Evolutionary conservation across 2,797 vertebrate species (phyloP), one percentile per base, ranked within the genome.

Genomic region (Sebastes hubbsi): DNA sequence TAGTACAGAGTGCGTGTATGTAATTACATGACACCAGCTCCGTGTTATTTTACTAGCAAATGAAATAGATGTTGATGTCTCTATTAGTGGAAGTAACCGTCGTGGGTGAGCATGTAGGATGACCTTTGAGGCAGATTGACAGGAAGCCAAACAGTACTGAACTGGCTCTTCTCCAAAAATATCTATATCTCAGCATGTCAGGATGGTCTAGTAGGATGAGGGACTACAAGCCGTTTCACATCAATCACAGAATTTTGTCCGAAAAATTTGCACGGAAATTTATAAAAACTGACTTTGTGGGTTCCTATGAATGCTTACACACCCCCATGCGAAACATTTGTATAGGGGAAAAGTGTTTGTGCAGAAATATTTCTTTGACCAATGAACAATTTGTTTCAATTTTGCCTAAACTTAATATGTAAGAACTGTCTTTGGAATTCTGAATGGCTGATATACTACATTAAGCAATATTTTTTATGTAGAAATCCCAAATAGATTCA

Each of bases 11-110:
- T 29, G 59, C 73, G 61, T 27, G 49, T 61, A 62, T 85, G 86
- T 75, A 84, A 89, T 89, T 87, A 86, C 75, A 84, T 79, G 78
- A 89, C 84, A 86, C n/a, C 42, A 55, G 71, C 65, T 72, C 29
- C 0, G 46, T 84, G 82, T 78, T 87, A 81, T 84, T 91, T 84
- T n/a, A 69, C 65, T 80, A 75, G 80, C 77, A 61, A 84, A 86
- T 86, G 58, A 80, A 83, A 82, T 62, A 71, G 68, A 83, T 24
- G 71, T 52, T 55, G 72, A 85, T 84, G 82, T 80, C 59, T 83
- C 61, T 72, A 75, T 87, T 77, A 77, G 66, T 60, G 67, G 64
- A 67, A 29, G 72, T 46, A 42, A 58, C n/a, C 18, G 4, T 3
- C 11, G 25, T 27, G 62, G 54, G 24, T 27, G 69, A 75, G 55